phyloP scores from a whole-genome alignment of 2,113 vertebrate genomes.

The Chlorodrepanis virens region DNA sequence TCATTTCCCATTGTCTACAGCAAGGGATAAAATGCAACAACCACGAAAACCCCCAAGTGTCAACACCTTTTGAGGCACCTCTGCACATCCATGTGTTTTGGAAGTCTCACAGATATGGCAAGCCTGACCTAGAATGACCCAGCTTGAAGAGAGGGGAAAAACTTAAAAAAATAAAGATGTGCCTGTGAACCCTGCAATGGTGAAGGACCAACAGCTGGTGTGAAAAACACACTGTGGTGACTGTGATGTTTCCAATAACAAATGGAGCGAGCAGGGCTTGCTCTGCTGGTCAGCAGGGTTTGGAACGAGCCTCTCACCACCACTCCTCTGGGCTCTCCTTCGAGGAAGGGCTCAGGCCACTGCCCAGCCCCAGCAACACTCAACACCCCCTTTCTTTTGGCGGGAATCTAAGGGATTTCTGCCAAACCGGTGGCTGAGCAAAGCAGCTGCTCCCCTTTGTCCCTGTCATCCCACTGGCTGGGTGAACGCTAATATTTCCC shows the following conservation, averaged over 20 bases:
- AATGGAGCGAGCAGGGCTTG: background rate
- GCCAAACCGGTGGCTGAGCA: rapidly evolving
- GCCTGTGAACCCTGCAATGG: background rate
- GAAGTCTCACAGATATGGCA: background rate
- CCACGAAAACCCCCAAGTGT: rapidly evolving
- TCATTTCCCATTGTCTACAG: background rate
- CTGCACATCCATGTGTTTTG: background rate
- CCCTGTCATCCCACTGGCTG: rapidly evolving
- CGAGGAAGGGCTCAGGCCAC: background rate
- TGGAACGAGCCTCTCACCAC: background rate
- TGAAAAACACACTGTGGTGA: background rate
- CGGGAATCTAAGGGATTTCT: background rate
- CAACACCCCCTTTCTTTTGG: rapidly evolving
- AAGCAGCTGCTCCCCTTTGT: background rate
- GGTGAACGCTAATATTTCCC: background rate
- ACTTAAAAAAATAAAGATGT: background rate
- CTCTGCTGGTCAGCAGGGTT: background rate
- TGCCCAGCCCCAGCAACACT: background rate
- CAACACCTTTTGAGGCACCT: background rate
- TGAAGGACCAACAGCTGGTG: background rate
- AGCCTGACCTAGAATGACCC: background rate
- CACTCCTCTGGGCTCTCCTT: background rate
- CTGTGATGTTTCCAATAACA: background rate
- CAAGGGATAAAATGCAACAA: background rate
- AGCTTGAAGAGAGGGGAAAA: background rate